Evolutionary conservation across 1,140 invertebrate species (phyloP), one percentile per base, ranked within the genome.

Genomic region (Drosophila ficusphila): DNA sequence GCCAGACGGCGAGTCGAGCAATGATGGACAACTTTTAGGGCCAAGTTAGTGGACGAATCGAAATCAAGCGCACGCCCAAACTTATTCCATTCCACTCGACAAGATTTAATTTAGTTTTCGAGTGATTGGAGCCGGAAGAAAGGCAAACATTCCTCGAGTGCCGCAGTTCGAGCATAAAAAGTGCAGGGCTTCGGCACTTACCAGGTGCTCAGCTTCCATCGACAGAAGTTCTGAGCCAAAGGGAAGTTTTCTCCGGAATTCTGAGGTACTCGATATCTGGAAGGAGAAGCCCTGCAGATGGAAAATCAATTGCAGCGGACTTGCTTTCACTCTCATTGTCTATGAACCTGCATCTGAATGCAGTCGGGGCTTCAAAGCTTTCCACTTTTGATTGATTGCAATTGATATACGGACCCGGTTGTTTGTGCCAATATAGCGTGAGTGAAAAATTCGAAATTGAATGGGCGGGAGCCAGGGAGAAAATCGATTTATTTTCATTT

Each of bases 131-230:
- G 44, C 33, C n/a, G 18, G 46, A 41, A 23, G 7, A 16, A 41
- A 41, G 6, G 29, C 8, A 12, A 33, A 29, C 12, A 42, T 12
- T 57, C 27, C 36, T 16, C 6, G 6, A 21, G 27, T 46, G 46
- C 31, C 0, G 1, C 12, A 16, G 12, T 14, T 42, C 39, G 3
- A 19, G 23, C 23, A 46, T 34, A 42, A 74, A 74, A 64, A 54
- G 39, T 72, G 14, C 2, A 51, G 27, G 11, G 8, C 27, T 52
- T 46, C 34, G 27, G 31, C 46, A 42, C 21, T 39, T 52, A 76
- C 41, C 79, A 85, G 79, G 79, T 72, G 75, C 42, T 12, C 79
- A 85, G 79, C 34, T 41, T 42, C 19, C 7, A 3, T n/a, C 8
- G 61, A 36, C 27, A 53, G 52, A 25, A 51, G 31, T 52, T 38